phyloP scores from a whole-genome alignment of 2,888 invertebrate species.

The Euproctis similis region DNA sequence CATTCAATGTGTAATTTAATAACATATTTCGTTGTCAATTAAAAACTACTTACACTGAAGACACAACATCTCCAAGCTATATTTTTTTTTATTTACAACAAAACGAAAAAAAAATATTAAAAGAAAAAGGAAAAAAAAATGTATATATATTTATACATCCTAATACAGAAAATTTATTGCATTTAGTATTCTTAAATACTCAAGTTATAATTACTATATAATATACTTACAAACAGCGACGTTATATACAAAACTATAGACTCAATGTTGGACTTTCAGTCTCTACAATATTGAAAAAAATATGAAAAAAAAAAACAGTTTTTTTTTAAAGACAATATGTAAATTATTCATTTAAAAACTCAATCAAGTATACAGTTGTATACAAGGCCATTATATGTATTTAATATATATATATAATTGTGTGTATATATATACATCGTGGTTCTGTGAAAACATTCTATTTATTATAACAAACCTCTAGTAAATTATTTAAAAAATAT shows the following conservation, averaged over 20 bases:
- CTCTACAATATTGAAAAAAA: conserved; percentile 65
- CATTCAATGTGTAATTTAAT: conserved; percentile 17
- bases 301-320: too few relatives aligned
- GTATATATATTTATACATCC: too few relatives aligned
- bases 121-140: too few relatives aligned
- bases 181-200: conserved; percentile 66
- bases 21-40: conserved; percentile 40
- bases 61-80: too few relatives aligned
- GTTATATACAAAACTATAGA: conserved; percentile 73
- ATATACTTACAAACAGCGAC: conserved; percentile 71
- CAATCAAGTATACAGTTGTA: too few relatives aligned
- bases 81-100: conserved; percentile 57
- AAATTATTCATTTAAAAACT: too few relatives aligned
- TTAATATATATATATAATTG: too few relatives aligned
- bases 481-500: conserved; percentile 24
- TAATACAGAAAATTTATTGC: conserved; percentile 73
- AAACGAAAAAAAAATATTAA: too few relatives aligned
- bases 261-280: conserved; percentile 75
- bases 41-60: conserved; percentile 45
- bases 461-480: conserved; percentile 31
- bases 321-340: too few relatives aligned
- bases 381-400: conserved; percentile 60
- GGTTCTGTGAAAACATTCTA: too few relatives aligned
- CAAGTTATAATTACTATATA: conserved; percentile 57
- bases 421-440: too few relatives aligned